Conservation (phyloP, 92 coral and sea anemone genomes). For the Zoanthus sociatus region DNA sequence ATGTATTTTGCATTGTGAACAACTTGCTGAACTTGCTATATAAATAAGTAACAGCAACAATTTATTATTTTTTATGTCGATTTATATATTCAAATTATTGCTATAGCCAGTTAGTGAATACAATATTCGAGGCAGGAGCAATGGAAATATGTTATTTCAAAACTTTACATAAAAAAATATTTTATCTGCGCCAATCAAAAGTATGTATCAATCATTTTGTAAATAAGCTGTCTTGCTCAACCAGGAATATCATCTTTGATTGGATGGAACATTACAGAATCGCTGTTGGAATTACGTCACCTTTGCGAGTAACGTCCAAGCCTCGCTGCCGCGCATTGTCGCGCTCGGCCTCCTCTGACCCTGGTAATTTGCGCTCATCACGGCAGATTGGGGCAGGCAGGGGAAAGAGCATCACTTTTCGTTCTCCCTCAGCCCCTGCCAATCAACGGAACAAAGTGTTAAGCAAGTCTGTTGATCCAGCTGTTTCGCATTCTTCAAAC, state of each 20-base stretch:
- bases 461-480: constrained; percentile 29
- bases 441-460: constrained; percentile 70
- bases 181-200: no score
- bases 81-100: no score
- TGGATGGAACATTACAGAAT: constrained; percentile 98
- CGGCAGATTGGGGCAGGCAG: constrained; percentile 38
- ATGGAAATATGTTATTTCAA: no score
- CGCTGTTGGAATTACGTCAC: constrained; percentile 87
- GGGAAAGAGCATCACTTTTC: constrained; percentile 53
- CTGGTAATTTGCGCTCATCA: constrained; percentile 85
- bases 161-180: no score
- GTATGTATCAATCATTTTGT: no score
- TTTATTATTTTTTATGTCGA: no score
- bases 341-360: constrained; percentile 88
- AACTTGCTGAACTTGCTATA: no score
- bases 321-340: constrained; percentile 77
- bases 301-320: constrained; percentile 76
- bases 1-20: no score
- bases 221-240: not conserved
- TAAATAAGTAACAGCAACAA: no score
- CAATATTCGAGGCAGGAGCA: no score
- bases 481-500: constrained; percentile 49
- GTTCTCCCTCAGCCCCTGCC: constrained; percentile 98
- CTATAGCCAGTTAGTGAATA: no score
- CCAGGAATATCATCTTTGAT: constrained; percentile 85